Evolutionary conservation across 2,888 invertebrate genomes (phyloP), one percentile per base, ranked within the genome.

Genomic region (Erebia palarica): DNA sequence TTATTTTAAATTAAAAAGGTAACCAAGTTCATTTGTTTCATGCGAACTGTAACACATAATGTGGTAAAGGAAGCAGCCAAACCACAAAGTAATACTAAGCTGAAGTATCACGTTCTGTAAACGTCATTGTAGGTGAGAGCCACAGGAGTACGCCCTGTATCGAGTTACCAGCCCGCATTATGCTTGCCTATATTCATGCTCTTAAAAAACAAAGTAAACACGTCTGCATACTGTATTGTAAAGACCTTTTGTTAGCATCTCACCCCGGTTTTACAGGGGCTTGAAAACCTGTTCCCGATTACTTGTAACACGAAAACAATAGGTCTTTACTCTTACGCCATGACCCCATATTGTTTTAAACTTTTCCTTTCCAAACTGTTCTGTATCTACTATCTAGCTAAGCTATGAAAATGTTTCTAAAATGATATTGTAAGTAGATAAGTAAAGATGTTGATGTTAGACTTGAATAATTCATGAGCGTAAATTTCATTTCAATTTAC

Each of bases 201-300:
- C 79, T 75, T 76, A 81, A 85, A 86, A 81, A 80, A 77, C 78
- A 78, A 84, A 84, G 84, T 83, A 78, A 84, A 81, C 82, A 78
- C 67, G 66, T 66, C 66, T 71, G 76, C 75, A 78, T 76, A 81
- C 63, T 21, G 21, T 83, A 82, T 78, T 77, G 73, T 76, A 79
- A 78, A 80, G 82, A 81, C 79, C 83, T 85, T 84, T 84, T 86
- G 84, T 87, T 85, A 77, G 78, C 78, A 77, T 77, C 79, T 78
- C 82, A 80, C 81, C 80, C 80, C 76, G 80, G 77, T 80, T 81
- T 82, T 84, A 85, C 83, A 78, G 78, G 80, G 81, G 80, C 83
- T 83, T 76, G 66, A 81, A 78, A 89, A 90, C 89, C 86, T 81
- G 89, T 89, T 87, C 79, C 75, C 77, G 74, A 81, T 81, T 81